Conservation (phyloP, 2,797 vertebrate genomes). For the Mormyrops boulengeri region DNA sequence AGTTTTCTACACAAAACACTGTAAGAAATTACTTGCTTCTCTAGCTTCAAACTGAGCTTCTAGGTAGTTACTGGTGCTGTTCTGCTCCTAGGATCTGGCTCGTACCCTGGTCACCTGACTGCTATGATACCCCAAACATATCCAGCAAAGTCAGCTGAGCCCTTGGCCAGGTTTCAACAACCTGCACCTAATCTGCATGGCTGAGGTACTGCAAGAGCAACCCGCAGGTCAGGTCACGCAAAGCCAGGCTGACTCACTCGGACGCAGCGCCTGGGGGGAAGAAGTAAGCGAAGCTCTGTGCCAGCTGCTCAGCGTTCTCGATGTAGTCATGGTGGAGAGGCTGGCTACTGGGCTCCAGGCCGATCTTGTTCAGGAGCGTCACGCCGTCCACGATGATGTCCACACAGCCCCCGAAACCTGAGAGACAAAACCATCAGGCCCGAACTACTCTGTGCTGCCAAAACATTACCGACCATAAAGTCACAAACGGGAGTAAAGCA, state of each 20-base stretch:
- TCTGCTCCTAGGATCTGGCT: not conserved
- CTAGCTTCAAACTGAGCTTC: not conserved
- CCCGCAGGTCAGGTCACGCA: not conserved
- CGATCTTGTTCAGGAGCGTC: conserved; percentile 62
- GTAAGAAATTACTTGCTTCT: not conserved
- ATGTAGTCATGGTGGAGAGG: conserved; percentile 72
- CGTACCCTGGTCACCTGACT: not conserved
- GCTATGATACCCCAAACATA: not conserved
- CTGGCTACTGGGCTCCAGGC: conserved; percentile 53
- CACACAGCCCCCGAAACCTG: conserved; percentile 77
- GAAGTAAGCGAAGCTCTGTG: conserved; percentile 76
- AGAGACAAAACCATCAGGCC: not conserved
- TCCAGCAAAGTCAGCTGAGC: not conserved
- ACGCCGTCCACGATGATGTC: conserved; percentile 73
- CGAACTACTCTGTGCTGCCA: not conserved
- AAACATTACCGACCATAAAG: not conserved
- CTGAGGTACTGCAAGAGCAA: not conserved
- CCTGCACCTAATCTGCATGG: not conserved
- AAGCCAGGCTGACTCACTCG: conserved; percentile 59
- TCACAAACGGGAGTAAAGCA: not conserved
- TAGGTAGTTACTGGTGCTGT: not conserved
- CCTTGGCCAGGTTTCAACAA: not conserved
- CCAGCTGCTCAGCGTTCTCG: conserved; percentile 62
- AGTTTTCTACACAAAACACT: not conserved
- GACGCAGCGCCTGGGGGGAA: conserved; percentile 75